Percentiles rank a stretch among this genome's conserved stretches.
phyloP scores from a whole-genome alignment of 2,888 invertebrate species.

The Parthenolecanium corni region DNA sequence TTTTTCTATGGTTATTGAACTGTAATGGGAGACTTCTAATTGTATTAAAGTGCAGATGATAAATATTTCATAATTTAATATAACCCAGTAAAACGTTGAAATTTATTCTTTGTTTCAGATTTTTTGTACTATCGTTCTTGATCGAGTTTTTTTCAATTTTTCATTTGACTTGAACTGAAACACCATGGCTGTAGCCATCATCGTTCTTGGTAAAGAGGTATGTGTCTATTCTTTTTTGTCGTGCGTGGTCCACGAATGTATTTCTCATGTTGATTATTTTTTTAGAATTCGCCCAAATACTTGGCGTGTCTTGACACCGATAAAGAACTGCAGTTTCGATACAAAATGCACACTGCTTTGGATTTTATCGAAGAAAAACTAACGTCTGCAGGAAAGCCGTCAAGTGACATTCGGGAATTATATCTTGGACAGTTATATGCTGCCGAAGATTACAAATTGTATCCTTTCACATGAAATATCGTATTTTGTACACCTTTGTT shows the following conservation, averaged over 20 bases:
- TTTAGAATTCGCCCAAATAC: conserved; percentile 85
- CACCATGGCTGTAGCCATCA: conserved; percentile 13
- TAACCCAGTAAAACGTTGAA: too few species aligned
- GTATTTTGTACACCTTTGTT: too few species aligned
- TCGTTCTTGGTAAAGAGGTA: conserved; percentile 24
- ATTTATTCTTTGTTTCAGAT: too few species aligned
- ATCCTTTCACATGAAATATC: conserved; percentile 36
- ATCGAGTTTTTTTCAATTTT: neutral
- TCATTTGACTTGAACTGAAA: neutral
- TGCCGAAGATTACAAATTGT: conserved; percentile 95
- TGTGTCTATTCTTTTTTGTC: too few species aligned
- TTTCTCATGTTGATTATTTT: conserved; percentile 32
- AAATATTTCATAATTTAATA: too few species aligned
- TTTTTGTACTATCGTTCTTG: too few species aligned
- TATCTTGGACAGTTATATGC: conserved; percentile 85
- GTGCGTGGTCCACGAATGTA: too few species aligned
- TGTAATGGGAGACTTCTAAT: too few species aligned
- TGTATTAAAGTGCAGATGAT: too few species aligned
- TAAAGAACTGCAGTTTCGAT: conserved; percentile 78
- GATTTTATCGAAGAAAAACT: conserved; percentile 85
- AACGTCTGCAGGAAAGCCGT: conserved; percentile 43
- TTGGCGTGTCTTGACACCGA: conserved; percentile 64
- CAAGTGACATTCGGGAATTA: conserved; percentile 71
- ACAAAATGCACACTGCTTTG: conserved; percentile 81
- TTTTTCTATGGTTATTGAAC: too few species aligned